These are phyloP conservation scores for Oreochromis tanganicae DNA, from an alignment of 2,113 vertebrate genomes.

Conservation along the genomic window DNA sequence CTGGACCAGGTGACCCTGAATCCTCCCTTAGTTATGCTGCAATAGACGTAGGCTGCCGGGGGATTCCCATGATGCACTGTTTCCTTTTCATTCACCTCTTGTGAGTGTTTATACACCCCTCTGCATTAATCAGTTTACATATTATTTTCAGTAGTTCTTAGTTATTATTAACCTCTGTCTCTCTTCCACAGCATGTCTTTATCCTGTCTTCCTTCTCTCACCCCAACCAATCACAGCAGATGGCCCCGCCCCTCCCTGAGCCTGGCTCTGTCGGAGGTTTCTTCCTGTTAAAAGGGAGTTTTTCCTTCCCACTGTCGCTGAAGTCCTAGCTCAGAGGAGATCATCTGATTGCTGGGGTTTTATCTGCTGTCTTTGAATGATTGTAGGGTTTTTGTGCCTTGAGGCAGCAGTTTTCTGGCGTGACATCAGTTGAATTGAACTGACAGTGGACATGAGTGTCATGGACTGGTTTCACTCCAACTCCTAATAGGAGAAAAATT, in stretches of 20 bases:
- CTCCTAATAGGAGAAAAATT: not conserved
- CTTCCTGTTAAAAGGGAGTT: not conserved
- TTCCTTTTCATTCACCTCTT: no score
- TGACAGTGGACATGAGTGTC: rapidly evolving
- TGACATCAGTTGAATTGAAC: not conserved
- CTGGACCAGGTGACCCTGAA: no score
- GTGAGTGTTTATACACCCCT: no score
- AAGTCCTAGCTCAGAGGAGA: not conserved
- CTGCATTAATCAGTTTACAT: no score
- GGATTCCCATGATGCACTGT: no score
- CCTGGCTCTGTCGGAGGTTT: rapidly evolving
- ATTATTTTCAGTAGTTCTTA: no score
- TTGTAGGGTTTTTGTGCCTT: not conserved
- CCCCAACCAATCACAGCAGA: rapidly evolving
- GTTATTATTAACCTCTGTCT: no score
- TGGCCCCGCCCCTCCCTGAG: not conserved
- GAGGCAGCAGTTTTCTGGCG: not conserved
- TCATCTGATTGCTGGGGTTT: not conserved
- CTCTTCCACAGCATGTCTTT: no score
- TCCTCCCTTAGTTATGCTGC: no score
- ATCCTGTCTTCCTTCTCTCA: no score
- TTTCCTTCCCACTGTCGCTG: not conserved
- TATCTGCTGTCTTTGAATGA: not conserved
- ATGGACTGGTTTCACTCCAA: not conserved
- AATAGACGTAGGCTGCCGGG: rapidly evolving